phyloP scores from a whole-genome alignment of 2,888 invertebrate genomes.

The Drosophila mercatorum region DNA sequence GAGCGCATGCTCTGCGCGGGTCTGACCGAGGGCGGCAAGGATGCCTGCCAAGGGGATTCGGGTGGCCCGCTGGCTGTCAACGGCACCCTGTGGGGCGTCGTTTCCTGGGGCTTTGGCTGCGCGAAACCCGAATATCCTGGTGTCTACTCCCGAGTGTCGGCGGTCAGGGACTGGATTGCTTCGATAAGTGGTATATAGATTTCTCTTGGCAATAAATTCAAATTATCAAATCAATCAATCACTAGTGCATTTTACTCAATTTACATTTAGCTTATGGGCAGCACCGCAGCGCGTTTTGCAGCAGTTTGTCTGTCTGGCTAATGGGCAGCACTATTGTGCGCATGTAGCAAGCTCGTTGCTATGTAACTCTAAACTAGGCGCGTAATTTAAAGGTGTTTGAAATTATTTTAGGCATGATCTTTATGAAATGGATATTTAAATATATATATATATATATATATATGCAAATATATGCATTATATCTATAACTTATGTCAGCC shows the following conservation, averaged over 20 bases:
- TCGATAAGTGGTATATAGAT: conserved; percentile 46
- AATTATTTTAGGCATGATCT: neutral
- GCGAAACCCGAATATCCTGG: conserved; percentile 78
- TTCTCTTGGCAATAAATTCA: neutral
- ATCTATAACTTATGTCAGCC: no score
- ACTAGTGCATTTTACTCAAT: neutral
- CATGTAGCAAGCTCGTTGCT: neutral
- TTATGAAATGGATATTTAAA: neutral
- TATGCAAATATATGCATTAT: no score
- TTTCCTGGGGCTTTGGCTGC: conserved; percentile 83
- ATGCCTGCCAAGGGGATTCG: conserved; percentile 82
- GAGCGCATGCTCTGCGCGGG: conserved; percentile 83
- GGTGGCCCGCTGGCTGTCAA: conserved; percentile 79
- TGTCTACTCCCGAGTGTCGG: conserved; percentile 76
- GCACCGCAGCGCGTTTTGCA: neutral
- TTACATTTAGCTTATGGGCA: neutral
- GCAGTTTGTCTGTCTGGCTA: no score
- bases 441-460: no score
- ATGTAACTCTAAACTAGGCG: neutral
- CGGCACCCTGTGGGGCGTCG: conserved; percentile 76
- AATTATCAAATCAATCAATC: neutral
- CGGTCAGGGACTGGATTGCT: conserved; percentile 75
- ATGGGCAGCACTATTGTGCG: conserved; percentile 4
- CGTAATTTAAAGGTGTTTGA: neutral
- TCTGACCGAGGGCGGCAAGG: conserved; percentile 74